These are phyloP conservation scores for Adrianichthys oophorus DNA, from an alignment of 2,797 vertebrate genomes.

Conservation along the genomic window DNA sequence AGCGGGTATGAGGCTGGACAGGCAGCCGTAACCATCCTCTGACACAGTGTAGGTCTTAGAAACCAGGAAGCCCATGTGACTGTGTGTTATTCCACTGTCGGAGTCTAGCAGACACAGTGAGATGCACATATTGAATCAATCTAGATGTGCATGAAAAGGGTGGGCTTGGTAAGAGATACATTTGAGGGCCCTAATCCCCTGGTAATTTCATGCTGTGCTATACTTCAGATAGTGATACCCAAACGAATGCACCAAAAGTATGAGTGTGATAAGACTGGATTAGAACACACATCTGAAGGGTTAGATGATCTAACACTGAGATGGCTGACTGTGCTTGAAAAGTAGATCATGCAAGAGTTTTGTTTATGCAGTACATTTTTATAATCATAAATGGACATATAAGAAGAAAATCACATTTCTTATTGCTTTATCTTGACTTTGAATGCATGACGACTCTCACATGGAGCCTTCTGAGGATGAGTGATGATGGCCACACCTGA, in stretches of 20 bases:
- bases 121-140: background rate
- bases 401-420: background rate
- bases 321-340: slow-evolving; percentile 26
- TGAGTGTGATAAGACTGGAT: slow-evolving; percentile 50
- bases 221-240: slow-evolving; percentile 63
- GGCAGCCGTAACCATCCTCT: slow-evolving; percentile 90
- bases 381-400: no score
- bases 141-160: slow-evolving; percentile 53
- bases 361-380: no score
- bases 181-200: slow-evolving; percentile 69
- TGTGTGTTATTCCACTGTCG: slow-evolving; percentile 91
- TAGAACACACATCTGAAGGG: slow-evolving; percentile 24
- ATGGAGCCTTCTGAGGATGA: background rate
- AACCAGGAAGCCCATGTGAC: slow-evolving; percentile 91
- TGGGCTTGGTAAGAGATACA: slow-evolving; percentile 55
- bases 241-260: slow-evolving; percentile 50
- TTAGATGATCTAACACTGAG: slow-evolving; percentile 39
- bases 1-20: slow-evolving; percentile 94
- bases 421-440: background rate
- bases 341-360: no score
- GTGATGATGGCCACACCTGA: slow-evolving; percentile 79
- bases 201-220: slow-evolving; percentile 66
- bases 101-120: slow-evolving; percentile 80
- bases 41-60: slow-evolving; percentile 88
- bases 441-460: background rate